Conservation (phyloP, 2,113 vertebrate species). For the Penelope pileata region DNA sequence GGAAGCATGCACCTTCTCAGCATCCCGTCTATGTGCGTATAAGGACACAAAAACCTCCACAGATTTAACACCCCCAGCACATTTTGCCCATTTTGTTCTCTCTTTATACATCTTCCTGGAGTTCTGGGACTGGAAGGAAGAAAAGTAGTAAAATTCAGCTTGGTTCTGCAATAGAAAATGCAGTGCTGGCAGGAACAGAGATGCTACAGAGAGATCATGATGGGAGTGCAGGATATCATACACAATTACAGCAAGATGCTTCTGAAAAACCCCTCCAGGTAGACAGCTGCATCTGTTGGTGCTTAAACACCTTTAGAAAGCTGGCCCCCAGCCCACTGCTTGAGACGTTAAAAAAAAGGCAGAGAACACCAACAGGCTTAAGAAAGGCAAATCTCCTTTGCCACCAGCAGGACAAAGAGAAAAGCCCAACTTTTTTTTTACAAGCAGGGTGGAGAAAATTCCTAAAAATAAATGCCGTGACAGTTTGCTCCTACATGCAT, state of each 20-base stretch:
- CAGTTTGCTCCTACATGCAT: background rate
- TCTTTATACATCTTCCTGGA: background rate
- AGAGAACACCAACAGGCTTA: background rate
- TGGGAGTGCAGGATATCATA: conserved; percentile 27
- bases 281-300: conserved; percentile 40
- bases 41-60: background rate
- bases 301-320: conserved; percentile 54
- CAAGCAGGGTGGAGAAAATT: background rate
- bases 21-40: accelerated
- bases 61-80: background rate
- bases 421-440: background rate
- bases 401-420: background rate
- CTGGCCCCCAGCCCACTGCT: conserved; percentile 51
- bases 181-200: background rate
- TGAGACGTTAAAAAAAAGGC: background rate
- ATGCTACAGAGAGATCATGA: background rate
- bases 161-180: background rate
- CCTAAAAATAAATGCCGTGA: background rate
- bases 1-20: background rate
- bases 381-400: conserved; percentile 29
- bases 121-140: background rate
- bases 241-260: conserved; percentile 48
- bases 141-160: background rate
- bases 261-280: conserved; percentile 56
- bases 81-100: background rate